Evolutionary conservation across 2,888 invertebrate genomes (phyloP).

Genomic region (Nemotelus nigrinus): DNA sequence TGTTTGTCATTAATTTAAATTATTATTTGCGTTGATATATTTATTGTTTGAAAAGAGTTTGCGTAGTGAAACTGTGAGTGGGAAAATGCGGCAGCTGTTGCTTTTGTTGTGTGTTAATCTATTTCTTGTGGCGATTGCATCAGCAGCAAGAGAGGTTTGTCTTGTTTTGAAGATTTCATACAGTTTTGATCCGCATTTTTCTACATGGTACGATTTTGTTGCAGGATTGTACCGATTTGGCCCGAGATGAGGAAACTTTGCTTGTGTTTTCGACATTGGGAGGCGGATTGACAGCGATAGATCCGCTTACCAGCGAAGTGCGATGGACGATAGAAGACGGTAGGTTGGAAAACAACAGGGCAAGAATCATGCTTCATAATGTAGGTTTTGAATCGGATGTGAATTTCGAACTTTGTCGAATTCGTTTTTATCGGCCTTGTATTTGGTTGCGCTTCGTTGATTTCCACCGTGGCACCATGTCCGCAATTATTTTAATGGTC

Average conservation of each 20-base stretch:
- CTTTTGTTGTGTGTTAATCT: conserved; percentile 33
- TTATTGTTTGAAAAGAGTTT: neutral
- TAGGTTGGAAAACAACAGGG: conserved; percentile 60
- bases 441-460: too few species aligned
- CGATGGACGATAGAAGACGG: conserved; percentile 94
- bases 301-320: conserved; percentile 83
- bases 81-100: conserved; percentile 42
- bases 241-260: conserved; percentile 77
- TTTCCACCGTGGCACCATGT: too few species aligned
- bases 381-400: neutral
- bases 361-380: neutral
- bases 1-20: conserved; percentile 13
- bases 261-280: conserved; percentile 92
- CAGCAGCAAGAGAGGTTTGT: conserved; percentile 45
- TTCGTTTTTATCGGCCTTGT: too few species aligned
- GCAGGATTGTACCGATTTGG: conserved; percentile 72
- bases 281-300: conserved; percentile 91
- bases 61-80: neutral
- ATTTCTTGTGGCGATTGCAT: conserved; percentile 32
- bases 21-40: conserved; percentile 4
- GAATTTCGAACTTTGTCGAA: too few species aligned
- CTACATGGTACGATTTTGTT: neutral
- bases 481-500: too few species aligned
- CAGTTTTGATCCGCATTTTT: too few species aligned
- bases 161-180: neutral